Percentiles rank a stretch among this genome's conserved stretches.
phyloP scores from a whole-genome alignment of 1,140 invertebrate species.

The Cepaea nemoralis region DNA sequence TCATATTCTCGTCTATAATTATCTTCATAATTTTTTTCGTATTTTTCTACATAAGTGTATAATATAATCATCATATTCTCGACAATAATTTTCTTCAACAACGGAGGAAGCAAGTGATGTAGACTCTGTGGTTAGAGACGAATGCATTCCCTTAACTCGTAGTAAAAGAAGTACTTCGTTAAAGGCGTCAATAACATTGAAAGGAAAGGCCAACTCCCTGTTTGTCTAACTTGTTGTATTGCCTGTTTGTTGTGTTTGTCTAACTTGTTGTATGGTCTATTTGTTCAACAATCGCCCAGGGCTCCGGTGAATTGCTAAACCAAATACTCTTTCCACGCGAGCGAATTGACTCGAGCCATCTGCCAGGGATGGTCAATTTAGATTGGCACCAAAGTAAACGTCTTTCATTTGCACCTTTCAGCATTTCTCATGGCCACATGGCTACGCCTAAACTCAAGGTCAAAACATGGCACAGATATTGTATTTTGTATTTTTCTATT shows the following conservation, averaged over 20 bases:
- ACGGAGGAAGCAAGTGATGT: too few species aligned
- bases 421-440: background rate
- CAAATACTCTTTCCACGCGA: background rate
- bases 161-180: too few species aligned
- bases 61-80: too few species aligned
- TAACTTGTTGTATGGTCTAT: background rate
- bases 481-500: background rate
- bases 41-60: too few species aligned
- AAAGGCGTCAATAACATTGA: too few species aligned
- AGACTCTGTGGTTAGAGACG: too few species aligned
- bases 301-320: background rate
- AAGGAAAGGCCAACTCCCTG: too few species aligned
- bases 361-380: conserved; percentile 5
- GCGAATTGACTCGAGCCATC: background rate
- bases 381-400: background rate
- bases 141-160: too few species aligned
- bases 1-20: too few species aligned
- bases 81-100: too few species aligned
- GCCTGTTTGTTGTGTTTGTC: background rate
- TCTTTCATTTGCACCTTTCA: background rate
- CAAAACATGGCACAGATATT: background rate
- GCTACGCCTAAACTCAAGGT: background rate
- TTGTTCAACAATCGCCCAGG: background rate
- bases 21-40: too few species aligned
- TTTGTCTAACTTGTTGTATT: too few species aligned